Conservation (phyloP, 2,797 vertebrate genomes). For the Carapus acus region DNA sequence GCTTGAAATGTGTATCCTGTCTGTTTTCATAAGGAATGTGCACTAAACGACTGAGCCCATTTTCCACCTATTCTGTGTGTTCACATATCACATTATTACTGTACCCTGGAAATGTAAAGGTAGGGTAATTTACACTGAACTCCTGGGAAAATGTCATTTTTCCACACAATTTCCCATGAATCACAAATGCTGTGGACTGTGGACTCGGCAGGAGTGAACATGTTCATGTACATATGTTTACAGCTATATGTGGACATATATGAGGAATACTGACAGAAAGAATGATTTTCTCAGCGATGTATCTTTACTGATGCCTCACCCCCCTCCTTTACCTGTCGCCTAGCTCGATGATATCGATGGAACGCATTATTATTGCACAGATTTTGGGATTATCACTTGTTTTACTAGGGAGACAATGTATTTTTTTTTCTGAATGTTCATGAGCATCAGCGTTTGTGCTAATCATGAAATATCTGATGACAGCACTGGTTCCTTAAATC, state of each 20-base stretch:
- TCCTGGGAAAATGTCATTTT: slow-evolving; percentile 7
- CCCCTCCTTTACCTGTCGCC: neutral
- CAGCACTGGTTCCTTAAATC: slow-evolving; percentile 47
- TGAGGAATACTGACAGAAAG: neutral
- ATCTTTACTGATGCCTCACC: neutral
- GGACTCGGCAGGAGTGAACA: too few species aligned
- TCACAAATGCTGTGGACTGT: too few species aligned
- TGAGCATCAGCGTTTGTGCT: slow-evolving; percentile 22
- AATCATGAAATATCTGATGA: slow-evolving; percentile 28
- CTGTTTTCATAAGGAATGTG: slow-evolving; percentile 38
- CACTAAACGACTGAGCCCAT: slow-evolving; percentile 36
- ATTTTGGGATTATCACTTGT: slow-evolving; percentile 9
- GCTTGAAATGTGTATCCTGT: slow-evolving; percentile 7
- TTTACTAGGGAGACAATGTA: slow-evolving; percentile 5
- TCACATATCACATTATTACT: slow-evolving; percentile 33
- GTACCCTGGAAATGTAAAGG: slow-evolving; percentile 9
- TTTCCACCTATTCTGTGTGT: slow-evolving; percentile 21
- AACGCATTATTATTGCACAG: slow-evolving; percentile 5
- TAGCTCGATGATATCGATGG: neutral
- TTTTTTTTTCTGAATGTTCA: slow-evolving; percentile 13
- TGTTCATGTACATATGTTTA: too few species aligned
- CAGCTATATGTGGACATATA: slow-evolving; percentile 4
- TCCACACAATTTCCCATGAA: too few species aligned
- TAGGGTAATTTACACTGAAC: slow-evolving; percentile 26
- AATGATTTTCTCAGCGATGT: slow-evolving; percentile 1